phyloP scores from a whole-genome alignment of 2,797 vertebrate genomes.

The Phataginus tetradactyla region DNA sequence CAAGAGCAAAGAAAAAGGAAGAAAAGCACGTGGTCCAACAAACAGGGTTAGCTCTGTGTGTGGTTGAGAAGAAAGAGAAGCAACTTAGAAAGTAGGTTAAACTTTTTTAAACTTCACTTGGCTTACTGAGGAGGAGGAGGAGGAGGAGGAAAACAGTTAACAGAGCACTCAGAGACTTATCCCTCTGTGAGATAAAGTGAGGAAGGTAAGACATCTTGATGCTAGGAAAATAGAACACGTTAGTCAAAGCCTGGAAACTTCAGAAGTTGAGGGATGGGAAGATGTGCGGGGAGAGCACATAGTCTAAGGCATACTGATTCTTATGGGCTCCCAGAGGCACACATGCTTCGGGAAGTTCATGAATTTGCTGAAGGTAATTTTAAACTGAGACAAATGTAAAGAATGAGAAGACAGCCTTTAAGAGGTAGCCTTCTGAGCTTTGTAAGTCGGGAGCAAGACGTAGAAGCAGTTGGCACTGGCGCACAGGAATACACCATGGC shows the following conservation, averaged over 20 bases:
- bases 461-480: not conserved
- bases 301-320: not conserved
- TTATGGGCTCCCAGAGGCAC: not conserved
- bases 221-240: not conserved
- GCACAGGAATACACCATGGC: not conserved
- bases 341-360: not conserved
- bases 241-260: not conserved
- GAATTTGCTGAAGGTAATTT: not conserved
- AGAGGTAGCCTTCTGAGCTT: not conserved
- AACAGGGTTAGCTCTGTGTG: not conserved
- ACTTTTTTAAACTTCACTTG: not conserved
- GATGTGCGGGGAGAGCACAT: accelerated
- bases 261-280: not conserved
- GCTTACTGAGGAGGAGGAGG: not conserved
- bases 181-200: not conserved
- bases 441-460: not conserved
- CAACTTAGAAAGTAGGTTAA: not conserved
- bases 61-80: not conserved
- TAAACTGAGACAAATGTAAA: not conserved
- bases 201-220: not conserved
- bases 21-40: not conserved
- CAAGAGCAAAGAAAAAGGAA: not conserved
- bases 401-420: not conserved
- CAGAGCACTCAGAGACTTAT: not conserved
- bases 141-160: not conserved